Conservation (phyloP, 2,797 vertebrate genomes). For the Cirrhinus mrigala region DNA sequence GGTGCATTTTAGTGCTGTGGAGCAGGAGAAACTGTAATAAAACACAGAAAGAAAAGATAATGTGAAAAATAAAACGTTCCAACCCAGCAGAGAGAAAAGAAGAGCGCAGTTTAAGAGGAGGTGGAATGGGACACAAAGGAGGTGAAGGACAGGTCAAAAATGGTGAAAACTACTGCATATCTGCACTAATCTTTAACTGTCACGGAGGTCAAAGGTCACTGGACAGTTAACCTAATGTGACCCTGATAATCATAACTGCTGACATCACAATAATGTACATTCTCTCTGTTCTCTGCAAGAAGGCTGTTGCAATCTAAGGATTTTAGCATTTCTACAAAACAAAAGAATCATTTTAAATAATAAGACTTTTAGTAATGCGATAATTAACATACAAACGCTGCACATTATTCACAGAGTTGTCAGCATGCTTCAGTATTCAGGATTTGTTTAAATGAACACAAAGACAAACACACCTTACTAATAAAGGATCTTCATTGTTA, state of each 20-base stretch:
- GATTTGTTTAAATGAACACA: neutral
- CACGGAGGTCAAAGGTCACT: neutral
- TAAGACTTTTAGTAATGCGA: neutral
- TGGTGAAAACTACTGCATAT: constrained; percentile 5
- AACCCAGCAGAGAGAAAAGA: neutral
- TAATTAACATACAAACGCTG: neutral
- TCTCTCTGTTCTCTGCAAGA: neutral
- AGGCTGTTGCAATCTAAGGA: neutral
- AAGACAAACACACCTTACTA: neutral
- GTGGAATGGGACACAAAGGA: constrained; percentile 4
- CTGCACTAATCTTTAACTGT: neutral
- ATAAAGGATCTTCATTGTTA: neutral
- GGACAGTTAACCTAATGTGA: constrained; percentile 23
- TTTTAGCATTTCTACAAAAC: constrained; percentile 12
- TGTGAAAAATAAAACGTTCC: neutral
- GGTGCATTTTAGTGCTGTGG: constrained; percentile 7
- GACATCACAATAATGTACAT: neutral
- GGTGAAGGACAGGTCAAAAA: neutral
- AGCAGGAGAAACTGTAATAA: constrained; percentile 8
- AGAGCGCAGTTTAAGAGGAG: neutral
- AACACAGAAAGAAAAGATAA: neutral
- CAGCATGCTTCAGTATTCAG: constrained; percentile 1
- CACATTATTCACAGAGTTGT: neutral
- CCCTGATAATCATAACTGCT: constrained; percentile 22
- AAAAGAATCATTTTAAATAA: neutral